A percentile compares a stretch with the other conserved stretches of the same genome.
Evolutionary conservation across 2,888 invertebrate species (phyloP).

Genomic region (Bombylius major): DNA sequence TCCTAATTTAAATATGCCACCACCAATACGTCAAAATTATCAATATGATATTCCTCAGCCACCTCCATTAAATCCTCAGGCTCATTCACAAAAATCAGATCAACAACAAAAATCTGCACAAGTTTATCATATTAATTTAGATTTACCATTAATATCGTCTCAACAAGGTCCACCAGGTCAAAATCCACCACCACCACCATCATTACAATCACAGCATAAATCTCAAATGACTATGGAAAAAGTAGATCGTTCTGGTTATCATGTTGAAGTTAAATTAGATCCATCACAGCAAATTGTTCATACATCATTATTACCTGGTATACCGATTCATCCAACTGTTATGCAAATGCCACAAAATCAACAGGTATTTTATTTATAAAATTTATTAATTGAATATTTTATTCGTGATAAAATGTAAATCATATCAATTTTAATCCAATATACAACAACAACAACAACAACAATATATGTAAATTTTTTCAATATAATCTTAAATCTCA

Average conservation of each 20-base stretch:
- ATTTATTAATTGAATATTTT: not conserved
- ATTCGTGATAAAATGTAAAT: no score
- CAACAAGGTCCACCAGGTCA: conserved; percentile 19
- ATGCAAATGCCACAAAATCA: conserved; percentile 21
- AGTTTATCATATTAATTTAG: conserved; percentile 34
- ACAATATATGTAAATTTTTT: no score
- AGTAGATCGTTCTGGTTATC: conserved; percentile 28
- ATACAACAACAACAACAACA: no score
- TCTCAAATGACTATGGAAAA: conserved; percentile 36
- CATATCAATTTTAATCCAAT: no score
- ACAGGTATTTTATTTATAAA: conserved; percentile 5
- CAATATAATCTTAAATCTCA: no score
- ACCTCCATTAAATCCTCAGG: conserved; percentile 17
- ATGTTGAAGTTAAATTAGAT: conserved; percentile 33
- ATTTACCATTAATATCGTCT: conserved; percentile 30
- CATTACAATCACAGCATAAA: conserved; percentile 21
- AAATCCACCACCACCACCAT: conserved; percentile 17
- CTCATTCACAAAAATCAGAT: conserved; percentile 18
- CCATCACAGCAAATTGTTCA: conserved; percentile 24
- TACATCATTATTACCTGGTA: conserved; percentile 29
- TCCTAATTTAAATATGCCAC: conserved; percentile 28
- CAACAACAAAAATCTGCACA: conserved; percentile 28
- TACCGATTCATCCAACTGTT: conserved; percentile 30
- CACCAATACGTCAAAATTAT: conserved; percentile 31
- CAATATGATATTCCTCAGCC: conserved; percentile 28